These are phyloP conservation scores for Coremacera marginata DNA, from an alignment of 2,888 invertebrate genomes.

Conservation along the genomic window DNA sequence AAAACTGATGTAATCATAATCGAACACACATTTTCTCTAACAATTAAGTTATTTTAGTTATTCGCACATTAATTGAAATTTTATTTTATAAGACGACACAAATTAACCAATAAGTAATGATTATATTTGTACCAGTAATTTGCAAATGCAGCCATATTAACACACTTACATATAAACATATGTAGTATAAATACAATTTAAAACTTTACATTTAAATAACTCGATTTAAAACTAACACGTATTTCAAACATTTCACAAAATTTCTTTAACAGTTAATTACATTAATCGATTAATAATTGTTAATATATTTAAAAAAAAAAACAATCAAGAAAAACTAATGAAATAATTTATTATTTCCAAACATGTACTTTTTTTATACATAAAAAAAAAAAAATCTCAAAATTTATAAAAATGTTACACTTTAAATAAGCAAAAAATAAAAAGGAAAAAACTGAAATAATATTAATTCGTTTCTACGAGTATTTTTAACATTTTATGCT, in stretches of 20 bases:
- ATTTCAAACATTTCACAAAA: constrained; percentile 3
- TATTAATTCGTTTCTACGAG: background rate
- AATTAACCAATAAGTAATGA: constrained; percentile 16
- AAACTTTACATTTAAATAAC: constrained; percentile 20
- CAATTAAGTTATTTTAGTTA: background rate
- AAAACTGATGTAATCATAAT: no score
- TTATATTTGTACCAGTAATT: constrained; percentile 14
- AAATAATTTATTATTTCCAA: constrained; percentile 51
- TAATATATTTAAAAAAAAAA: constrained; percentile 9
- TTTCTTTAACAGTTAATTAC: background rate
- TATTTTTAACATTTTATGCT: constrained; percentile 31
- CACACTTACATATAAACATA: constrained; percentile 14
- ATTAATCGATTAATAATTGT: constrained; percentile 6
- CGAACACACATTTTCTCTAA: background rate
- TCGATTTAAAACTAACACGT: background rate
- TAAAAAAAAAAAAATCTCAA: constrained; percentile 41
- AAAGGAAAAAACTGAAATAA: constrained; percentile 17
- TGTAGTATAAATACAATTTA: background rate
- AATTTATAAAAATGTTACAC: constrained; percentile 24
- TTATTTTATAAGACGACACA: constrained; percentile 7
- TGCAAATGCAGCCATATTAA: constrained; percentile 32
- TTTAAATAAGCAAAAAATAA: constrained; percentile 19
- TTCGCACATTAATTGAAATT: background rate
- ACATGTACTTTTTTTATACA: constrained; percentile 47
- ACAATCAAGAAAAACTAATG: background rate